These are phyloP conservation scores for Philaenus spumarius DNA, from an alignment of 1,140 invertebrate species.

Conservation along the genomic window DNA sequence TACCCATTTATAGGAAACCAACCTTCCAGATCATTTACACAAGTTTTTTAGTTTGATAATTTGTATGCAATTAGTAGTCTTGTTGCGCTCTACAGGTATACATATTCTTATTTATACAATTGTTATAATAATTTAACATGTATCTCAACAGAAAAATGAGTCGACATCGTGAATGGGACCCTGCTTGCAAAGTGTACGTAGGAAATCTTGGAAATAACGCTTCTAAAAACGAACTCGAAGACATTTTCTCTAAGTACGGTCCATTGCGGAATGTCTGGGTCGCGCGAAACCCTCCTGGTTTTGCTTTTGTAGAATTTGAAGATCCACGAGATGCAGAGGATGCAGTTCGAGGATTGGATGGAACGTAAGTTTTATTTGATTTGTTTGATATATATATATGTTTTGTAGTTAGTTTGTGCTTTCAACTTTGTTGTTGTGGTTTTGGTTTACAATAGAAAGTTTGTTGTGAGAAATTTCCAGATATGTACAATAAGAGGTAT, in stretches of 20 bases:
- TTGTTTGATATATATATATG: neutral
- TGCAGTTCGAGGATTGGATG: constrained; percentile 90
- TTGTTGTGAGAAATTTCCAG: neutral
- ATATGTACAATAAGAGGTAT: no score
- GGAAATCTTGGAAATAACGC: constrained; percentile 90
- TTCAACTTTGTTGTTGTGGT: neutral
- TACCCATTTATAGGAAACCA: no score
- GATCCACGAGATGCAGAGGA: constrained; percentile 96
- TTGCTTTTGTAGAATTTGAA: constrained; percentile 98
- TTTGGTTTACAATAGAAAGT: neutral
- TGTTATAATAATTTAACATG: no score
- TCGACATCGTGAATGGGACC: constrained; percentile 83
- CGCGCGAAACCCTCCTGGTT: constrained; percentile 87
- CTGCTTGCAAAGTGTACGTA: constrained; percentile 98
- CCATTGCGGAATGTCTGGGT: constrained; percentile 96
- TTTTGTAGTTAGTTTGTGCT: neutral
- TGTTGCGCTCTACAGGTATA: no score
- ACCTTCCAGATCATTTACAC: no score
- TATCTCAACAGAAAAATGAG: constrained; percentile 57
- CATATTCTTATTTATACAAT: no score
- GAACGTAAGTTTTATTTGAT: constrained; percentile 61
- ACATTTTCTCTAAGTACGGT: constrained; percentile 90
- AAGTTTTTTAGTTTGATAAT: no score
- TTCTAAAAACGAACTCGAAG: constrained; percentile 87
- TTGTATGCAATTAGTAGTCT: no score